phyloP scores from a whole-genome alignment of 1,140 invertebrate species.

The Hylaeus anthracinus region DNA sequence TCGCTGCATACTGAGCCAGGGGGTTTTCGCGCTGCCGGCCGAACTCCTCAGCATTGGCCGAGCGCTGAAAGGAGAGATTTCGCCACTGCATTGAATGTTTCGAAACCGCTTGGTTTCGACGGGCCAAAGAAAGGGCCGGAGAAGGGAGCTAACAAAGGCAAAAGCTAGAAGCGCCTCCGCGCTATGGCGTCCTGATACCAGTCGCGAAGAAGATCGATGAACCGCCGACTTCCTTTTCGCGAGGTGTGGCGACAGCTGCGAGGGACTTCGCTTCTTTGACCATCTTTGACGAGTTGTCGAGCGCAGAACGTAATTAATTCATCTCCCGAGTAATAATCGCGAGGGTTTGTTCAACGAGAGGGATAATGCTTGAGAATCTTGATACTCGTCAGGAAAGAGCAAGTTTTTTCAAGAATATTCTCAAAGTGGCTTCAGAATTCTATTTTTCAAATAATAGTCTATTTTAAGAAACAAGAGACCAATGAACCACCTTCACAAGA shows the following conservation, averaged over 20 bases:
- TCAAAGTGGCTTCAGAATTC: too few species aligned
- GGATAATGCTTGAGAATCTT: too few species aligned
- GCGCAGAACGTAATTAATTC: too few species aligned
- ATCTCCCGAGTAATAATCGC: too few species aligned
- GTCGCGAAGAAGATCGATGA: conserved; percentile 30
- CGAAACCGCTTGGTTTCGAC: conserved; percentile 46
- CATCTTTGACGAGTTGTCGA: too few species aligned
- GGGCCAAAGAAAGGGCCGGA: conserved; percentile 28
- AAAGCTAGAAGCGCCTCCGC: conserved; percentile 19
- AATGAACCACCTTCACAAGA: too few species aligned
- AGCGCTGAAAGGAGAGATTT: conserved; percentile 19
- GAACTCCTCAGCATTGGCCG: conserved; percentile 9
- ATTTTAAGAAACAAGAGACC: too few species aligned
- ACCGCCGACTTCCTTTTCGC: conserved; percentile 18
- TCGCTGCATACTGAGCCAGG: conserved; percentile 16
- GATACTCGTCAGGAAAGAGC: too few species aligned
- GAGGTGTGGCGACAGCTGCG: conserved; percentile 8
- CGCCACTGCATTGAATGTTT: conserved; percentile 34
- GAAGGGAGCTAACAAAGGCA: conserved; percentile 20
- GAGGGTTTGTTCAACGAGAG: too few species aligned
- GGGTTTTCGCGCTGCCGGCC: not conserved
- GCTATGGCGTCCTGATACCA: conserved; percentile 35
- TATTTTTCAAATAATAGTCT: too few species aligned
- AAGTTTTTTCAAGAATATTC: too few species aligned
- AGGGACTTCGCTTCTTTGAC: too few species aligned